phyloP scores from a whole-genome alignment of 1,140 invertebrate species.

The Drosophila carrolli region DNA sequence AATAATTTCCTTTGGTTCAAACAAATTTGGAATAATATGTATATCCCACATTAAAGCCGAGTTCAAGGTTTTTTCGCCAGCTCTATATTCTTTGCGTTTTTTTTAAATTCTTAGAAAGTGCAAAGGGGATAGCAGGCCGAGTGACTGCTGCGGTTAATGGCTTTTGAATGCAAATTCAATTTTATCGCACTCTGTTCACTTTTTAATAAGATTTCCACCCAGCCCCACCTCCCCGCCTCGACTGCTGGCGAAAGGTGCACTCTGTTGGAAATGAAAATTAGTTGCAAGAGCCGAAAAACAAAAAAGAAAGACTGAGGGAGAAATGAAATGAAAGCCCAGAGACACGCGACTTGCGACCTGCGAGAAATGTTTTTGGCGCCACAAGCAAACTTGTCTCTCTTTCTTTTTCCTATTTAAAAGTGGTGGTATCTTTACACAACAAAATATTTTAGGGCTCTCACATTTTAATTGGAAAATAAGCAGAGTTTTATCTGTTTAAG shows the following conservation, averaged over 20 bases:
- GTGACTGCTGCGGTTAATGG: conserved; percentile 84
- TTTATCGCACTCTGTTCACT: conserved; percentile 84
- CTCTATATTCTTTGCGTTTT: conserved; percentile 29
- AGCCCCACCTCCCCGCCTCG: conserved; percentile 4
- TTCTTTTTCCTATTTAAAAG: conserved; percentile 15
- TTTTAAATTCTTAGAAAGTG: conserved; percentile 54
- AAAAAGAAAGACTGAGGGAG: conserved; percentile 23
- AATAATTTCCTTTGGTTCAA: conserved; percentile 49
- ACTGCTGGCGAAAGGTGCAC: conserved; percentile 70
- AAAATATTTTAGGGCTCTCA: background rate
- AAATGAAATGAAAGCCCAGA: conserved; percentile 56
- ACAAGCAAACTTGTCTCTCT: conserved; percentile 66
- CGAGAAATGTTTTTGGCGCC: conserved; percentile 78
- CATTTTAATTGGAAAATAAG: no score
- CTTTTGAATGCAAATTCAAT: conserved; percentile 85
- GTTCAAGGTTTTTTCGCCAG: conserved; percentile 23
- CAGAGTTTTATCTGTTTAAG: no score
- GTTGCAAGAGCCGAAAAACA: conserved; percentile 70
- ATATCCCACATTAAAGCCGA: conserved; percentile 50
- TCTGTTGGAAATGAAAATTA: conserved; percentile 81
- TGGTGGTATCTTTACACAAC: conserved; percentile 58
- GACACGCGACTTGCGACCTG: conserved; percentile 80
- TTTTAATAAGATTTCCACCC: conserved; percentile 83
- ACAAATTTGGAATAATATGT: conserved; percentile 35
- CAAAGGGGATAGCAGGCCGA: conserved; percentile 35